Conservation (phyloP, 2,113 vertebrate species). For the Ellobius talpinus region DNA sequence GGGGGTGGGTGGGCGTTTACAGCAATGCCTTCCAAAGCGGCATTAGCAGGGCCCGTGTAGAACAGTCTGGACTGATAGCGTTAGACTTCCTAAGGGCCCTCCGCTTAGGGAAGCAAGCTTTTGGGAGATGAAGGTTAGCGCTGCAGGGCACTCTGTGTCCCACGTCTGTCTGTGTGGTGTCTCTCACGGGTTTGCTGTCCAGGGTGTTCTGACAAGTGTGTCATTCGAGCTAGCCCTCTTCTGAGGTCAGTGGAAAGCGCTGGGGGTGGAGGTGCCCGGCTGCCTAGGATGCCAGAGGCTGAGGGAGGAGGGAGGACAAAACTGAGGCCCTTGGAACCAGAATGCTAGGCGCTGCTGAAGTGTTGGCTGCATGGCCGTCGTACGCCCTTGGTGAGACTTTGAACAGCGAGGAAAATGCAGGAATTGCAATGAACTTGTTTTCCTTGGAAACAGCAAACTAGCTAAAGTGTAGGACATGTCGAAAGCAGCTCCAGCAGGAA, state of each 20-base stretch:
- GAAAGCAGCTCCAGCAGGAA: background rate
- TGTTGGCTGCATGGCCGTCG: constrained; percentile 30
- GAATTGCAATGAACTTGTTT: constrained; percentile 34
- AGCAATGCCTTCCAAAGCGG: background rate
- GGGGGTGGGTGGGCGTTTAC: background rate
- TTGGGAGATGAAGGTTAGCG: constrained; percentile 47
- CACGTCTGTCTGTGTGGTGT: constrained; percentile 64
- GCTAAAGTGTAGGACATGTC: background rate
- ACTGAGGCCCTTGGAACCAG: constrained; percentile 2
- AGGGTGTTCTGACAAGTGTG: constrained; percentile 72
- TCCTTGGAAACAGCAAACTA: constrained; percentile 28
- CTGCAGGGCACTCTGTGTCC: constrained; percentile 43
- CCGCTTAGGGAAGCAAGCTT: background rate
- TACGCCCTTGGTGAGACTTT: constrained; percentile 66
- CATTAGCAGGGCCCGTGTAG: background rate
- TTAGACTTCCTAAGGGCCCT: constrained; percentile 23
- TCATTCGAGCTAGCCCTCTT: constrained; percentile 69
- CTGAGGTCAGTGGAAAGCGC: constrained; percentile 73
- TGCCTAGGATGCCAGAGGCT: constrained; percentile 60
- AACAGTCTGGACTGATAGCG: constrained; percentile 30
- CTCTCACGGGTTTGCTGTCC: constrained; percentile 54
- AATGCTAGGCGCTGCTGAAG: constrained; percentile 62
- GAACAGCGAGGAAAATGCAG: background rate
- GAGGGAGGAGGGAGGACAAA: constrained; percentile 33
- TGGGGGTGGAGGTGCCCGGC: background rate